A percentile compares a stretch with the other conserved stretches of the same genome.
These are phyloP conservation scores for Sylvia atricapilla DNA, from an alignment of 2,113 vertebrate genomes.

Conservation along the genomic window DNA sequence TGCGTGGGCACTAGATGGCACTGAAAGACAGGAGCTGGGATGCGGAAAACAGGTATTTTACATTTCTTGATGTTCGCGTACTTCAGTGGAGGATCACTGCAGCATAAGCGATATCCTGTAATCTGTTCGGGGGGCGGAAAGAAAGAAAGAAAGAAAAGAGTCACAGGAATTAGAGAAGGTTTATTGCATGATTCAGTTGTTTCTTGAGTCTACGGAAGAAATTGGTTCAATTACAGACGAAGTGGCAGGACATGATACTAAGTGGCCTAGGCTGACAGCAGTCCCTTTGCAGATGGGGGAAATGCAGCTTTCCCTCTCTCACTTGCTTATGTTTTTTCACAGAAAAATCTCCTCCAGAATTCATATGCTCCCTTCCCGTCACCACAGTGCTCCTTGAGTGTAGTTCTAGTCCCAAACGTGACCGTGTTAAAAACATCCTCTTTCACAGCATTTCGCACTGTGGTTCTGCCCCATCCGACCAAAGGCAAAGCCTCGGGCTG, in stretches of 20 bases:
- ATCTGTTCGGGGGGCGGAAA: neutral
- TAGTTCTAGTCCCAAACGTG: neutral
- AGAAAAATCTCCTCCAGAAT: neutral
- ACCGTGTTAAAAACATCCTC: neutral
- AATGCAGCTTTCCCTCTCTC: neutral
- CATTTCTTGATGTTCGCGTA: neutral
- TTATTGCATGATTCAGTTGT: neutral
- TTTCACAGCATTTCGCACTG: neutral
- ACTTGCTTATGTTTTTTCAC: neutral
- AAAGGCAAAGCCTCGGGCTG: neutral
- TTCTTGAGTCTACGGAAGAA: neutral
- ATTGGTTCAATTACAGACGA: neutral
- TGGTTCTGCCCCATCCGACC: neutral
- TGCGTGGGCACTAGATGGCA: slow-evolving; percentile 1
- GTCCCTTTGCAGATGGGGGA: neutral
- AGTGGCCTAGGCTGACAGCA: neutral
- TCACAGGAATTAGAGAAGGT: neutral
- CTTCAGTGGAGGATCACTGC: neutral
- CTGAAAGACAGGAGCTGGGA: neutral
- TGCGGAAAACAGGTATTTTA: fast-evolving
- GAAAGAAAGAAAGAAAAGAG: neutral
- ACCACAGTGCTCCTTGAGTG: fast-evolving
- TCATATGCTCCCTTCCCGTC: neutral
- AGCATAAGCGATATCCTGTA: neutral
- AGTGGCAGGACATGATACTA: neutral